phyloP scores from a whole-genome alignment of 2,888 invertebrate species.

The Dryococelus australis region DNA sequence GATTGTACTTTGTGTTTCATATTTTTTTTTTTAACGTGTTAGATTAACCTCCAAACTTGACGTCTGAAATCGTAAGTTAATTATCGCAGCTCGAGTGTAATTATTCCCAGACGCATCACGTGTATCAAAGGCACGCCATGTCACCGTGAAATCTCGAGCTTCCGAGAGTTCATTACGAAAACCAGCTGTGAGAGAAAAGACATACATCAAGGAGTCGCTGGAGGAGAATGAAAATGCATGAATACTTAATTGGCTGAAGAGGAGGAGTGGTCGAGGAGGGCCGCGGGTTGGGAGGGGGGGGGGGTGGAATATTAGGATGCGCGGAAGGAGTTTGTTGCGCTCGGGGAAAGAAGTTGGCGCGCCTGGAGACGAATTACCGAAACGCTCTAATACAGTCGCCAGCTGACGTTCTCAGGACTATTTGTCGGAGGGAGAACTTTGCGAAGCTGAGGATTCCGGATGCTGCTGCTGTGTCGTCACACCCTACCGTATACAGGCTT shows the following conservation, averaged over 20 bases:
- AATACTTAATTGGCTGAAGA: background rate
- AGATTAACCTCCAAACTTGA: background rate
- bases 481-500: background rate
- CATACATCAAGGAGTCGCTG: constrained; percentile 9
- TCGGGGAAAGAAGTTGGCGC: background rate
- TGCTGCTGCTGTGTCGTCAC: background rate
- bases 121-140: background rate
- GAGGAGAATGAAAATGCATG: constrained; percentile 16
- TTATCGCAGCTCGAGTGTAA: background rate
- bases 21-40: no score
- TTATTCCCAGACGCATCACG: background rate
- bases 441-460: background rate
- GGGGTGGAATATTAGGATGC: background rate
- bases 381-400: background rate
- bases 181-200: background rate
- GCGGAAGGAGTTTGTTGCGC: constrained; percentile 4
- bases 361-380: constrained; percentile 11
- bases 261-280: background rate
- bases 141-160: background rate
- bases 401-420: background rate
- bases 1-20: no score
- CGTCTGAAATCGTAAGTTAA: background rate
- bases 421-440: background rate
- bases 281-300: no score
- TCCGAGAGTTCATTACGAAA: background rate